Evolutionary conservation across 2,113 vertebrate genomes (phyloP).

Genomic region (Vimba vimba): DNA sequence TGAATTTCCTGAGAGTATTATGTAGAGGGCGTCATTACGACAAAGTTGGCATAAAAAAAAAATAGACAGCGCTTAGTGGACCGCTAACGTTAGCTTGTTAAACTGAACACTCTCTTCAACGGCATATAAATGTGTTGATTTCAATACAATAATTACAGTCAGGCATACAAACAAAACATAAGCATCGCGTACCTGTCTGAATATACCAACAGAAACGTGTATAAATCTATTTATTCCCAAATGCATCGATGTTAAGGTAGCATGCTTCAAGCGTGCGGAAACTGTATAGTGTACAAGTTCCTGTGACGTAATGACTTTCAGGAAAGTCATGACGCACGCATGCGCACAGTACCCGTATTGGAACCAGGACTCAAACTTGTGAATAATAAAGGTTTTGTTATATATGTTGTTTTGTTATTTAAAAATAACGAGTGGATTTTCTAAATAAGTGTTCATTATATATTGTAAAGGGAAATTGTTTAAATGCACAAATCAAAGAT

Average conservation of each 20-base stretch:
- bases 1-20: background rate
- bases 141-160: background rate
- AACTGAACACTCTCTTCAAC: background rate
- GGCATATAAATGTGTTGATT: background rate
- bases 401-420: background rate
- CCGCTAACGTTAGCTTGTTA: background rate
- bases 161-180: background rate
- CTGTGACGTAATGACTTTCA: slow-evolving; percentile 30
- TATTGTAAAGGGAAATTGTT: background rate
- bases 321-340: background rate
- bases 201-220: background rate
- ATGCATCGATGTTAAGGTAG: background rate
- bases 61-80: background rate
- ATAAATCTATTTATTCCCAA: background rate
- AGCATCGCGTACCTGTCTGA: slow-evolving; percentile 5
- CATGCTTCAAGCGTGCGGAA: background rate
- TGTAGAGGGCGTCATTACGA: background rate
- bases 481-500: background rate
- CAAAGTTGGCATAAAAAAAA: background rate
- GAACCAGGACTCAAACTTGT: background rate
- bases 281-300: slow-evolving; percentile 32
- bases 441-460: background rate
- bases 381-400: too few species aligned
- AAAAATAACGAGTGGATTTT: background rate
- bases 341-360: background rate